phyloP scores from a whole-genome alignment of 2,888 invertebrate genomes.

The Eilema sororculum region DNA sequence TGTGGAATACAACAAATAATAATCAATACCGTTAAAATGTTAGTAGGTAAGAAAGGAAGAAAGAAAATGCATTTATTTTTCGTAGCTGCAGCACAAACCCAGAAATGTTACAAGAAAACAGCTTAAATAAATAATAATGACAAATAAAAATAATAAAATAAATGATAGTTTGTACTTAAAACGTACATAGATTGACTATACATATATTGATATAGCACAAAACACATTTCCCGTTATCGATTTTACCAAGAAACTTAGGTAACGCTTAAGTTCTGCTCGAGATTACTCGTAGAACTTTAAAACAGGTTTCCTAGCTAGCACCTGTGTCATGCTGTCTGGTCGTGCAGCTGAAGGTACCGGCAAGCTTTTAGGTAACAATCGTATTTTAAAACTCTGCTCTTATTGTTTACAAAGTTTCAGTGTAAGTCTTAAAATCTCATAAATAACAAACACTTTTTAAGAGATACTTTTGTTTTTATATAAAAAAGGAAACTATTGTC shows the following conservation, averaged over 20 bases:
- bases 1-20: too few relatives aligned
- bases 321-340: background rate
- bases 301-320: background rate
- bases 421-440: background rate
- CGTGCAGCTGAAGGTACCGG: background rate
- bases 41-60: too few relatives aligned
- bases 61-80: too few relatives aligned
- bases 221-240: background rate
- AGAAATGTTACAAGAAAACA: too few relatives aligned
- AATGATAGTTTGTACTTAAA: too few relatives aligned
- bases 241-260: background rate
- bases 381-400: background rate
- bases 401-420: background rate
- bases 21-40: background rate
- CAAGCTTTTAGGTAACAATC: background rate
- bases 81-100: too few relatives aligned
- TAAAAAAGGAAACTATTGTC: too few relatives aligned
- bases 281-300: background rate
- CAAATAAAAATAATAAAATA: too few relatives aligned
- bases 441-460: too few relatives aligned
- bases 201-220: background rate
- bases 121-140: too few relatives aligned
- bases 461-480: too few relatives aligned
- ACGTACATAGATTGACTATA: too few relatives aligned
- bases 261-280: background rate